A percentile compares a stretch with the other conserved stretches of the same genome.
phyloP scores from a whole-genome alignment of 92 coral and sea anemone species.

The Paramuricea clavata region DNA sequence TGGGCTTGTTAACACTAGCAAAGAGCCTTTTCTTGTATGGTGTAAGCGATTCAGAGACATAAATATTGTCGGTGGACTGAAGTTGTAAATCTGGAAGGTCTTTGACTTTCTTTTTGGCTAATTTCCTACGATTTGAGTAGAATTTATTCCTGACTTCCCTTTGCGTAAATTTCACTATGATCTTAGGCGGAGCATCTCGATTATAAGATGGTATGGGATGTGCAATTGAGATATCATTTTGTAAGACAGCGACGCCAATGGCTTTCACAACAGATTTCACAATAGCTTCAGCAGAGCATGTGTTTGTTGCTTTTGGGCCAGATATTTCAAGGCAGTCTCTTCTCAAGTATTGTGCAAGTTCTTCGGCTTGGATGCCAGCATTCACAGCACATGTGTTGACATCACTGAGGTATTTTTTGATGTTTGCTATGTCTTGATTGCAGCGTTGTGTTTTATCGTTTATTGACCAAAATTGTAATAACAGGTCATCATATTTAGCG shows the following conservation, averaged over 20 bases:
- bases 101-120: constrained; percentile 28
- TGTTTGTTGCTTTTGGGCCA: constrained; percentile 27
- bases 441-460: no score
- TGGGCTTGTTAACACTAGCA: constrained; percentile 51
- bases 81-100: constrained; percentile 26
- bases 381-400: neutral
- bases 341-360: constrained; percentile 50
- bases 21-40: constrained; percentile 18
- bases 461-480: no score
- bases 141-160: no score
- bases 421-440: no score
- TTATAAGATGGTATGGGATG: constrained; percentile 63
- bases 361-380: constrained; percentile 34
- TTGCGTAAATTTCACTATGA: constrained; percentile 60
- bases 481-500: no score
- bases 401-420: neutral
- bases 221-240: constrained; percentile 49
- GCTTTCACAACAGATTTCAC: constrained; percentile 52
- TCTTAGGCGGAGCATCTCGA: no score
- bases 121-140: constrained; percentile 46
- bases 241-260: constrained; percentile 34
- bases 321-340: constrained; percentile 59
- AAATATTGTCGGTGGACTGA: no score
- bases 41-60: constrained; percentile 63
- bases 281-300: constrained; percentile 34